These are phyloP conservation scores for Agrochola lychnidis DNA, from an alignment of 2,888 invertebrate species.

Conservation along the genomic window DNA sequence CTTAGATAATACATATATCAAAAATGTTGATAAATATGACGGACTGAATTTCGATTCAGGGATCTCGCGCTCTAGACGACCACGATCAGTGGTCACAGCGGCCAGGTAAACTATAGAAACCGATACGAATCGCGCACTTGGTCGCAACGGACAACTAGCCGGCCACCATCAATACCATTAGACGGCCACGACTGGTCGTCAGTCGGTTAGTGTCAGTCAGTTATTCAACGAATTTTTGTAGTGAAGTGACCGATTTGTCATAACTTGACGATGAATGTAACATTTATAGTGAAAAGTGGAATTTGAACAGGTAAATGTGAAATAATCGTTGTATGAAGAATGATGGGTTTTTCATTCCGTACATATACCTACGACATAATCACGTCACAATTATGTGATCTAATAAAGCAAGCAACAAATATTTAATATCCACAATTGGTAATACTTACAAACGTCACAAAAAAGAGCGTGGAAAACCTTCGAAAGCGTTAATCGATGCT, in stretches of 20 bases:
- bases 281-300: constrained; percentile 5
- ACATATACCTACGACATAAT: not conserved
- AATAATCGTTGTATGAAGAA: not conserved
- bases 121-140: too few relatives aligned
- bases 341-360: not conserved
- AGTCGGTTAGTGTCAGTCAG: too few relatives aligned
- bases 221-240: not conserved
- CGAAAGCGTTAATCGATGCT: constrained; percentile 40
- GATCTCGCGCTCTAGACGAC: too few relatives aligned
- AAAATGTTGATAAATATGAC: not conserved
- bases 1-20: not conserved
- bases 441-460: not conserved
- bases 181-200: too few relatives aligned
- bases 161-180: too few relatives aligned
- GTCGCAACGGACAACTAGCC: too few relatives aligned
- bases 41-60: not conserved
- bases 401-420: constrained; percentile 9
- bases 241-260: not conserved
- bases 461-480: constrained; percentile 32
- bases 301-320: constrained; percentile 18
- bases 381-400: not conserved
- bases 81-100: too few relatives aligned
- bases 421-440: constrained; percentile 5
- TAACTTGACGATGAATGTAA: not conserved
- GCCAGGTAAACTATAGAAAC: too few relatives aligned